A percentile compares a stretch with the other conserved stretches of the same genome.
Evolutionary conservation across 2,113 vertebrate species (phyloP).

Genomic region (Gambusia affinis): DNA sequence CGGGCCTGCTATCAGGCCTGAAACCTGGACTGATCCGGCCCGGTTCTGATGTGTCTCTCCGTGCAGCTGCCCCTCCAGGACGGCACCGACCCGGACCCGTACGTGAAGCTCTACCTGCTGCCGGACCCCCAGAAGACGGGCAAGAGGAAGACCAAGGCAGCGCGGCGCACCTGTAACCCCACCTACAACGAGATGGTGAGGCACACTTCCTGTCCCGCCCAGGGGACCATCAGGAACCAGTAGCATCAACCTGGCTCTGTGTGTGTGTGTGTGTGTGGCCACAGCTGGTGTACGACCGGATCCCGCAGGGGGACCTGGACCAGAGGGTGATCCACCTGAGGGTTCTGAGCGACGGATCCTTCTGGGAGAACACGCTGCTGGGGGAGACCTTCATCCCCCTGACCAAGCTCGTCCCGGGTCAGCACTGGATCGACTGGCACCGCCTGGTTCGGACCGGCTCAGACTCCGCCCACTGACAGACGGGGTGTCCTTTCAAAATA

Average conservation of each 20-base stretch:
- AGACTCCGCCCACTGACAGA: slow-evolving; percentile 72
- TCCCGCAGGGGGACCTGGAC: slow-evolving; percentile 91
- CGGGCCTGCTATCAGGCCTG: too few relatives aligned
- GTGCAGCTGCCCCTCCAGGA: slow-evolving; percentile 88
- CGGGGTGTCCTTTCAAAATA: slow-evolving; percentile 41
- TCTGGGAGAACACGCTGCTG: slow-evolving; percentile 95
- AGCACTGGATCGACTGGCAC: slow-evolving; percentile 94
- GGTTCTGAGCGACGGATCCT: slow-evolving; percentile 91
- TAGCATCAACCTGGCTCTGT: background rate
- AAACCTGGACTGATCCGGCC: too few relatives aligned
- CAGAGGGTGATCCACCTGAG: slow-evolving; percentile 92
- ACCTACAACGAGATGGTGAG: slow-evolving; percentile 97
- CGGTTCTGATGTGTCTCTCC: slow-evolving; percentile 68
- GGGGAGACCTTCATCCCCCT: slow-evolving; percentile 91
- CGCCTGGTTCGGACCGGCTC: slow-evolving; percentile 82
- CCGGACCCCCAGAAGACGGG: slow-evolving; percentile 96
- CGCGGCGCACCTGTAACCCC: slow-evolving; percentile 95
- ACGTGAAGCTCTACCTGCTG: slow-evolving; percentile 96
- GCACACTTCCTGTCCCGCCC: background rate
- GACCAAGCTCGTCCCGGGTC: slow-evolving; percentile 85
- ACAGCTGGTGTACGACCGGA: slow-evolving; percentile 92
- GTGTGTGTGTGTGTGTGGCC: background rate
- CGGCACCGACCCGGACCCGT: slow-evolving; percentile 93
- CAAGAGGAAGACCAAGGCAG: slow-evolving; percentile 97
- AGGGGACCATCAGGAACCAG: background rate